These are phyloP conservation scores for Anguilla pacifica DNA, from an alignment of 2,797 vertebrate species.

Conservation along the genomic window DNA sequence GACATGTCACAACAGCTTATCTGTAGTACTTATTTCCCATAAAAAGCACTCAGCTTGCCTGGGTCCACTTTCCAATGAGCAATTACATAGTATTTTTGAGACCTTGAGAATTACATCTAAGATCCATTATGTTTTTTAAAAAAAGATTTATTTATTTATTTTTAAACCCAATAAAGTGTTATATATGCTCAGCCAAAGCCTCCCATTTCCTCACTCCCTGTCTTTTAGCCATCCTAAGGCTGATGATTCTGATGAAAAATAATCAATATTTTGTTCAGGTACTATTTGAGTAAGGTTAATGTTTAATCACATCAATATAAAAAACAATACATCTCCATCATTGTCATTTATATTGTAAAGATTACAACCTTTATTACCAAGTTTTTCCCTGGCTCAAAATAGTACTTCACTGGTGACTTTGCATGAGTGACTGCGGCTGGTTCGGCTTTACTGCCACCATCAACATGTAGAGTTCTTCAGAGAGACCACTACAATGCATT, in stretches of 20 bases:
- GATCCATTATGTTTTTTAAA: conserved; percentile 30
- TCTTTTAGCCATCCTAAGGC: not conserved
- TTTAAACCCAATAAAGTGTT: conserved; percentile 24
- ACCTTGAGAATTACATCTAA: conserved; percentile 31
- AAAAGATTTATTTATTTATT: conserved; percentile 14
- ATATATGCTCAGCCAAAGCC: conserved; percentile 10
- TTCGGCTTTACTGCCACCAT: too few species aligned
- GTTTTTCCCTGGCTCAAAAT: too few species aligned
- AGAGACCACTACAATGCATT: too few species aligned
- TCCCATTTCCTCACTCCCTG: not conserved
- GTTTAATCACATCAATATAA: not conserved
- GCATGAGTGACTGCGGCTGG: too few species aligned
- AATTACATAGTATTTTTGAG: conserved; percentile 28
- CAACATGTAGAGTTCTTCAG: too few species aligned
- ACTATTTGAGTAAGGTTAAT: not conserved
- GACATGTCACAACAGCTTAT: conserved; percentile 23
- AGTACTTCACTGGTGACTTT: too few species aligned
- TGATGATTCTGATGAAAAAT: conserved; percentile 11
- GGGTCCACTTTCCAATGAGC: conserved; percentile 28
- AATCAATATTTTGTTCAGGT: conserved; percentile 8
- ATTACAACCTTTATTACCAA: not conserved
- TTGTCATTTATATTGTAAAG: not conserved
- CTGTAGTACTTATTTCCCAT: conserved; percentile 12
- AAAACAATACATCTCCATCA: too few species aligned
- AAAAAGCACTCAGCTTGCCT: conserved; percentile 33